Percentiles rank a stretch among this genome's conserved stretches.
Evolutionary conservation across 2,888 invertebrate genomes (phyloP).

Genomic region (Sylvicola cinctus): DNA sequence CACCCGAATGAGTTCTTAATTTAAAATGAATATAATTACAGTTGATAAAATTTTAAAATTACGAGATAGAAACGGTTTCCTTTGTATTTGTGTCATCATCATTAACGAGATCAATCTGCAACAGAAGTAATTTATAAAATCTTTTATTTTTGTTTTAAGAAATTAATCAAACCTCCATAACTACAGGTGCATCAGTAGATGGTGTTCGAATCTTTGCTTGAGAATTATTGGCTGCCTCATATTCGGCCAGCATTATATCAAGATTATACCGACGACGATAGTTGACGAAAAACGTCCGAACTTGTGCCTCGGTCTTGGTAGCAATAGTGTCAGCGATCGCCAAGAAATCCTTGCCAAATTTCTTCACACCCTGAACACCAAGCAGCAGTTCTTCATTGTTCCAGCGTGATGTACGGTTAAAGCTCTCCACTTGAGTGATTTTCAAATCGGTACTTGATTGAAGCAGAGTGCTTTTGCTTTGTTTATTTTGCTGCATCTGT

Average conservation of each 20-base stretch:
- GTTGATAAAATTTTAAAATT: too few relatives aligned
- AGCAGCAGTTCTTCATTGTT: conserved; percentile 78
- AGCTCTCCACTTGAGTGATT: conserved; percentile 37
- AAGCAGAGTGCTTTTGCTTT: conserved; percentile 69
- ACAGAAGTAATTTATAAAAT: too few relatives aligned
- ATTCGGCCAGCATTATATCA: conserved; percentile 68
- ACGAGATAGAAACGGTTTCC: too few relatives aligned
- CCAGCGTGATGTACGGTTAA: conserved; percentile 67
- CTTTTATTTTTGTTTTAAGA: too few relatives aligned
- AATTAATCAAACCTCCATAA: too few relatives aligned
- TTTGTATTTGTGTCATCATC: too few relatives aligned
- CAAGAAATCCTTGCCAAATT: conserved; percentile 68
- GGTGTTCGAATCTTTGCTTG: too few relatives aligned
- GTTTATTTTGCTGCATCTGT: conserved; percentile 90
- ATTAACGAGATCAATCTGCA: too few relatives aligned
- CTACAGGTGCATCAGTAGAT: too few relatives aligned
- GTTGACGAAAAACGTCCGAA: conserved; percentile 79
- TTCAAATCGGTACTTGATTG: conserved; percentile 28
- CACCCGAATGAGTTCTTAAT: too few relatives aligned
- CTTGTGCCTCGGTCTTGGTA: conserved; percentile 84
- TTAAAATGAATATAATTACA: too few relatives aligned
- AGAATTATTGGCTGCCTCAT: too few relatives aligned
- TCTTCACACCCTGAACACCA: conserved; percentile 72
- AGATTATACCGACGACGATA: conserved; percentile 77
- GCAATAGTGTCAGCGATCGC: conserved; percentile 89